A percentile compares a stretch with the other conserved stretches of the same genome.
Evolutionary conservation across 2,888 invertebrate genomes (phyloP).

Genomic region (Malthinus seriepunctatus): DNA sequence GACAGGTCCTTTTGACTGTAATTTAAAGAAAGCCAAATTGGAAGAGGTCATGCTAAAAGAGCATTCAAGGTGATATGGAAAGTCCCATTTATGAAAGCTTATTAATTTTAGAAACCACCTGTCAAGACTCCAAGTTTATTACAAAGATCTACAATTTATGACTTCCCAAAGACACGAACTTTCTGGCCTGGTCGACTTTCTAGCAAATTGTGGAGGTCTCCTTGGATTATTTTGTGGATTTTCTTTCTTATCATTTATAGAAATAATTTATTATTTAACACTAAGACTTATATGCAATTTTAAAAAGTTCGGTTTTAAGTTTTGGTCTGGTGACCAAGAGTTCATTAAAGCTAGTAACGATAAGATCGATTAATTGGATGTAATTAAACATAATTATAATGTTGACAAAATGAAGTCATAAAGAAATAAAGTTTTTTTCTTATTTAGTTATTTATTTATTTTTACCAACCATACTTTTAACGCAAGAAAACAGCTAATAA

Average conservation of each 20-base stretch:
- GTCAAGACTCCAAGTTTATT: conserved; percentile 65
- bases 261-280: conserved; percentile 65
- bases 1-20: too few relatives aligned
- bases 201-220: conserved; percentile 62
- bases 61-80: too few relatives aligned
- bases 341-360: neutral
- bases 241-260: conserved; percentile 64
- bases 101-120: conserved; percentile 46
- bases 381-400: neutral
- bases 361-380: neutral
- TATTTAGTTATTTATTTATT: too few relatives aligned
- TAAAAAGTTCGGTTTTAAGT: conserved; percentile 52
- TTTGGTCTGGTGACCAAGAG: conserved; percentile 43
- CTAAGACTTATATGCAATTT: conserved; percentile 57
- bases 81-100: too few relatives aligned
- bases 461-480: too few relatives aligned
- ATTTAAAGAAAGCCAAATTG: too few relatives aligned
- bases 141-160: conserved; percentile 67
- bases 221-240: conserved; percentile 66
- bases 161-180: conserved; percentile 61
- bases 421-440: neutral
- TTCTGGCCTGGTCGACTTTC: conserved; percentile 61
- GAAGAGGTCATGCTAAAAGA: too few relatives aligned
- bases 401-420: neutral
- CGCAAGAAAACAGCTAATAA: too few relatives aligned